phyloP scores from a whole-genome alignment of 2,797 vertebrate species.

The Eurystomus glaucurus region DNA sequence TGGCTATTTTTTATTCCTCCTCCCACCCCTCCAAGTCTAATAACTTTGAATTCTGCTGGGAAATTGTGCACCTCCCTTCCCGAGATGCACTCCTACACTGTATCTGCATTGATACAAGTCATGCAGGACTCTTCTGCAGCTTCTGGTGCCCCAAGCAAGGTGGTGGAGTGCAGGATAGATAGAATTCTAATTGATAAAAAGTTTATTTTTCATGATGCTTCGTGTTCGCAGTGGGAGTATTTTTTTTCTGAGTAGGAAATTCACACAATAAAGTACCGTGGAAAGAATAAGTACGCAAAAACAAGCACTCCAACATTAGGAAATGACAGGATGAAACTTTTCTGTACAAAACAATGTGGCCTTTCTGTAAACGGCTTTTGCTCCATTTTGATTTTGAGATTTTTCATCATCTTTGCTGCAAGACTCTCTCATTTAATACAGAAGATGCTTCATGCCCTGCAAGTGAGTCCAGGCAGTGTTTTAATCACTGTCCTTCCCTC shows the following conservation, averaged over 20 bases:
- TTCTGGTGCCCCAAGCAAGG: neutral
- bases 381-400: neutral
- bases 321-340: neutral
- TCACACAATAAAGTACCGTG: neutral
- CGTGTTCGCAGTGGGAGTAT: neutral
- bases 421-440: neutral
- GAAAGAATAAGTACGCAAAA: neutral
- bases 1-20: neutral
- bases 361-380: neutral
- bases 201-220: neutral
- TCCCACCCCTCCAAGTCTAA: fast-evolving
- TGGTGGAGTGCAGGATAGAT: neutral
- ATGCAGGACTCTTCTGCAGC: neutral
- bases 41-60: neutral
- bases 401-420: neutral
- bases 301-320: neutral
- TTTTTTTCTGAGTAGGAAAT: neutral
- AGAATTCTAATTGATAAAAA: neutral
- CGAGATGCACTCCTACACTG: neutral
- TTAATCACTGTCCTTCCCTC: neutral
- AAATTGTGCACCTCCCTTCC: neutral
- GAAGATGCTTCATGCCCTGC: neutral
- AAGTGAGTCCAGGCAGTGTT: neutral
- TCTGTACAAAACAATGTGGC: fast-evolving
- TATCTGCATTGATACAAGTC: neutral